Evolutionary conservation across 1,140 invertebrate species (phyloP), one percentile per base, ranked within the genome.

Genomic region (Apis florea): DNA sequence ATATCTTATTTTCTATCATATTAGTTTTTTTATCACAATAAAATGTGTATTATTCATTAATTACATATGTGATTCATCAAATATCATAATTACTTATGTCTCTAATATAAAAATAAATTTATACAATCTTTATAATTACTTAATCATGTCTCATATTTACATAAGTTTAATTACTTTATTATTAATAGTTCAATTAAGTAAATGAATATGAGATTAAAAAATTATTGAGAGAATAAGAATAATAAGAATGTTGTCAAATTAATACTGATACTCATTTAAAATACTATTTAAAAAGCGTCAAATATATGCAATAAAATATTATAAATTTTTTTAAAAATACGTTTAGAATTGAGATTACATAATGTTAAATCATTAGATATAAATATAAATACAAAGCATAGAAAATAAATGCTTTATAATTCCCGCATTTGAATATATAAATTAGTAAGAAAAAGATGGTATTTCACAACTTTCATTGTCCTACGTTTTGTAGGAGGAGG

Each of bases 371-470:
- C 59, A 56, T 31, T 66, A 40, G 5, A 40, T 51, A 49, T 13
- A 80, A 68, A 24, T 12, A 47, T 21, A 77, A 77, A 49, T 26
- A n/a, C 8, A 66, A 19, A 59, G 17, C 17, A 72, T 11, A 56
- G 11, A 63, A 64, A 3, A 58, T 40, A 31, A 68, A 31, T 24
- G n/a, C 59, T 53, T 90, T 69, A 92, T 85, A 92, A 90, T 78
- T 92, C 91, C 58, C 90, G 88, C 90, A 92, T 90, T 78, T 92
- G 92, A 84, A 92, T 85, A 64, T 90, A 91, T 54, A 92, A 77
- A 82, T 93, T 92, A 5, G 92, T 90, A 68, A 89, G 90, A 73
- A 92, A 91, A 74, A 88, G 80, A 64, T 90, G 90, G 83, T 89
- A 84, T 82, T 91, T 92, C 40, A 91, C 69, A 66, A 82, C 70